Percentiles rank a stretch among this genome's conserved stretches.
phyloP scores from a whole-genome alignment of 92 coral and sea anemone species.

The Porites divaricata region DNA sequence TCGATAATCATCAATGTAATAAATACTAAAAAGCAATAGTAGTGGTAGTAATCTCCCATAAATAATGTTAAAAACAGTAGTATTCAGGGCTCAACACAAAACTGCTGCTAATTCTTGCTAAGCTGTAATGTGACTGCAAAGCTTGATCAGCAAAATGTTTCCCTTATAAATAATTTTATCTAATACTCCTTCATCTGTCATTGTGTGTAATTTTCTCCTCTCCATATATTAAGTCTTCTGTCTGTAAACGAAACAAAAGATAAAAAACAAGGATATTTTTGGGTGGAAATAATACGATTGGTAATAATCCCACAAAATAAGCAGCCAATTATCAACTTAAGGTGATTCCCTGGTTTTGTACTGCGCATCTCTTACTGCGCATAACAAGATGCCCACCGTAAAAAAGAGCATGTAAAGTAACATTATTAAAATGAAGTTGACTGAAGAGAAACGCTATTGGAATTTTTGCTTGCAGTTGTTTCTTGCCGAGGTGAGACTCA shows the following conservation, averaged over 20 bases:
- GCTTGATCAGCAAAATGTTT: background rate
- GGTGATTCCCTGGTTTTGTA: too few relatives aligned
- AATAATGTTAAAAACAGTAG: background rate
- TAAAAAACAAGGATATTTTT: background rate
- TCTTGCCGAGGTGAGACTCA: too few relatives aligned
- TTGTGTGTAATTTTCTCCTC: slow-evolving; percentile 21
- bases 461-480: too few relatives aligned
- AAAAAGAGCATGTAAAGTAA: too few relatives aligned
- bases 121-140: background rate
- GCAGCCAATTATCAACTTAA: too few relatives aligned
- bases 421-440: too few relatives aligned
- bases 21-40: too few relatives aligned
- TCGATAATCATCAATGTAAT: too few relatives aligned
- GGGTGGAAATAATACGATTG: background rate
- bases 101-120: too few relatives aligned
- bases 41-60: background rate
- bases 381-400: too few relatives aligned
- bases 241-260: slow-evolving; percentile 23
- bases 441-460: too few relatives aligned
- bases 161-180: background rate
- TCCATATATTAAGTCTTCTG: slow-evolving; percentile 44
- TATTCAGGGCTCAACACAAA: background rate
- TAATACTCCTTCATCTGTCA: background rate
- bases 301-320: background rate
- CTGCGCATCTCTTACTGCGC: too few relatives aligned